Base-by-base conservation (phyloP, 2,888 invertebrate genomes). In the Allacma fusca region DNA sequence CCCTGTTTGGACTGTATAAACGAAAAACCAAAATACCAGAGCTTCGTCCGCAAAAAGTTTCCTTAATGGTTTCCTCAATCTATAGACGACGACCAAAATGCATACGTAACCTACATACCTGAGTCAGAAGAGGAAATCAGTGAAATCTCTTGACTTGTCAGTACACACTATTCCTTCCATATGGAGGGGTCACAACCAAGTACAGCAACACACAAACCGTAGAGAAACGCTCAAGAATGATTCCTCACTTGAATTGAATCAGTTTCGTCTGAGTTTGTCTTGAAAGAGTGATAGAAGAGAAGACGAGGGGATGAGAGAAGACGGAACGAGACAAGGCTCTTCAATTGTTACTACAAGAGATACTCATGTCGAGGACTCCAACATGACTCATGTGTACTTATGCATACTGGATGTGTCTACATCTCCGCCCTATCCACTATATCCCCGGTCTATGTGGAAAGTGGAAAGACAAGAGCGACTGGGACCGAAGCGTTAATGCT, bases 71-170 rank as follows among this genome's bases (percentile, higher is more conserved):
- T 62, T 62, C 62, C 4, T 62, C 24, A 34, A 16, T 23, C 7
- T 26, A 62, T 19, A 62, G 23, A 24, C 24, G 62, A 62, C 24
- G n/a, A 62, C 24, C 9, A 24, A 62, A 62, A 62, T 62, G 62
- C 62, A 62, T 24, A 24, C 62, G 24, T 26, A 26, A 26, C 62
- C 62, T 16, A 62, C 62, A 62, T 62, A 24, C 62, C 62, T 62
- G 24, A 62, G 62, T 12, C 1, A 23, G 26, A n/a, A 13, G 50
- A 50, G 50, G 50, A 50, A 50, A 50, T 50, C 50, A 50, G n/a
- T 19, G 50, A n/a, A 50, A 50, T n/a, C 50, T 50, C 19, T 50
- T 19, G 50, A 50, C 50, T 50, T 16, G 5, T 19, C 50, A 5
- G 50, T 16, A n/a, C n/a, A 50, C 1, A 9, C 4, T 50, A 50